These are phyloP conservation scores for Gobio gobio DNA, from an alignment of 2,113 vertebrate species.

Conservation along the genomic window DNA sequence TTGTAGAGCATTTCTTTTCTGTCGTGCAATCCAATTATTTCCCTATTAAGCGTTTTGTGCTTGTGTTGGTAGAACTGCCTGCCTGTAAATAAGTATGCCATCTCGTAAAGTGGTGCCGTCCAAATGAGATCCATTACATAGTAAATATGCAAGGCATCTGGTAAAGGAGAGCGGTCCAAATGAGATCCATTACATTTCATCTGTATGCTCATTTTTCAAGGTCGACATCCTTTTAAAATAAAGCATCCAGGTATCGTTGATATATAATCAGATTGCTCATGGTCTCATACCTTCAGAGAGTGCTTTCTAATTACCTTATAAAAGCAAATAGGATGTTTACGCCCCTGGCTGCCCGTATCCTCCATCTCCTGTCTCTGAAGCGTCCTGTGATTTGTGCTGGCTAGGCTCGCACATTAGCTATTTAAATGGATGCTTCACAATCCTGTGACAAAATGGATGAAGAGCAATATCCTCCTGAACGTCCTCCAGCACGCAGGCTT, in stretches of 20 bases:
- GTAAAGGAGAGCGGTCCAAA: neutral
- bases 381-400: neutral
- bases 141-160: conserved; percentile 1
- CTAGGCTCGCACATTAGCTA: conserved; percentile 34
- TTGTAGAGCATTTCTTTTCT: neutral
- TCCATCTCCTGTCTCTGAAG: conserved; percentile 12
- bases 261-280: conserved; percentile 9
- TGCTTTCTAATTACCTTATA: conserved; percentile 40
- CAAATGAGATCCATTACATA: conserved; percentile 31
- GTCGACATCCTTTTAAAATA: conserved; percentile 30
- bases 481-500: conserved; percentile 7
- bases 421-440: conserved; percentile 50
- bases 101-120: conserved; percentile 24
- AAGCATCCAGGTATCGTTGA: conserved; percentile 23
- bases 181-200: conserved; percentile 34
- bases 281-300: conserved; percentile 16
- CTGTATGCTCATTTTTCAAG: conserved; percentile 31
- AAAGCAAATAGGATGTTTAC: conserved; percentile 42
- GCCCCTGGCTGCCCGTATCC: conserved; percentile 9
- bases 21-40: neutral
- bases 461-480: conserved; percentile 18
- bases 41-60: neutral
- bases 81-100: conserved; percentile 32
- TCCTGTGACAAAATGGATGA: conserved; percentile 50
- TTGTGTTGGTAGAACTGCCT: conserved; percentile 2